These are phyloP conservation scores for Teinopalpus imperialis DNA, from an alignment of 2,888 invertebrate species.

Conservation along the genomic window DNA sequence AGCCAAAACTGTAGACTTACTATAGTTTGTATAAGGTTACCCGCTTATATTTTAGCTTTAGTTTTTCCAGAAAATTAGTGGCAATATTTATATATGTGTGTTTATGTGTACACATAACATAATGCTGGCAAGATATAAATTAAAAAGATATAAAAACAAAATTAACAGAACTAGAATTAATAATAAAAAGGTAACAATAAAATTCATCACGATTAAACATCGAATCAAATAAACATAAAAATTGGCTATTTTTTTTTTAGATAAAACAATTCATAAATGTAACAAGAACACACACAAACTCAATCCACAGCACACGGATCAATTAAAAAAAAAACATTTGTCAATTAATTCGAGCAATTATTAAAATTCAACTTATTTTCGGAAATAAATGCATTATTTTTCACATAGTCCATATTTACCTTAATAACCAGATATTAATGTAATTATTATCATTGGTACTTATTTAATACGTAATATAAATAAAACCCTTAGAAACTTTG, in stretches of 20 bases:
- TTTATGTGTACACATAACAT: no score
- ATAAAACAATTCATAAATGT: constrained; percentile 10
- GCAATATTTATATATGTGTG: neutral
- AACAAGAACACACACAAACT: constrained; percentile 16
- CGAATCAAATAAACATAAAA: constrained; percentile 20
- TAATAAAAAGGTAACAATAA: constrained; percentile 37
- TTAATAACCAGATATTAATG: no score
- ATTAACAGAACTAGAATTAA: constrained; percentile 55
- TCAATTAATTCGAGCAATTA: neutral
- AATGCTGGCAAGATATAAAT: constrained; percentile 41
- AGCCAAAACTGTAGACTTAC: neutral
- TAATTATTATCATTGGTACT: neutral
- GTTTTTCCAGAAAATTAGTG: neutral
- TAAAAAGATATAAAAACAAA: constrained; percentile 42
- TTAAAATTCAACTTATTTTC: constrained; percentile 5
- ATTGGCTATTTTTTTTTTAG: constrained; percentile 18
- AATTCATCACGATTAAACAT: constrained; percentile 27
- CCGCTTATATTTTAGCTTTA: constrained; percentile 6
- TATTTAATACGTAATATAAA: no score
- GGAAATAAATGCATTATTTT: constrained; percentile 12
- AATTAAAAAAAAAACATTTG: constrained; percentile 4
- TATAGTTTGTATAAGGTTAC: constrained; percentile 12
- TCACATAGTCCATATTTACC: neutral
- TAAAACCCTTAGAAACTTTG: no score
- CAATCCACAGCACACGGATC: constrained; percentile 9